Evolutionary conservation across 2,113 vertebrate species (phyloP), one percentile per base, ranked within the genome.

Genomic region (Coturnix japonica): DNA sequence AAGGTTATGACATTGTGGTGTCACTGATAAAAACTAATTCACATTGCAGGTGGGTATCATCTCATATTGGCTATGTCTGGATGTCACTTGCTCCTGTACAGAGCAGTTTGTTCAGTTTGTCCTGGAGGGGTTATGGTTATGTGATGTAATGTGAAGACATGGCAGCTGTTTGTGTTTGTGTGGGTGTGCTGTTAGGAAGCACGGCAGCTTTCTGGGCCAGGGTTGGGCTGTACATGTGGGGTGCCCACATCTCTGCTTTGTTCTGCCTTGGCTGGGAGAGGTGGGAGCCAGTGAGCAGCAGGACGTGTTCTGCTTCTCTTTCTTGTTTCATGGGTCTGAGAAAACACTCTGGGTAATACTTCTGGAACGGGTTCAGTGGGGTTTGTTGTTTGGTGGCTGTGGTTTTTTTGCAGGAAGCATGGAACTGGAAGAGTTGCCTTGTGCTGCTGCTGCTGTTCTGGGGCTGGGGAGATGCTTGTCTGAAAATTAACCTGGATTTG

Each of bases 251-350:
- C 92, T 76, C 57, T 3, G 8, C 83, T 78, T 71, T 81, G 60
- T 90, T 90, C 81, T 72, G 67, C 57, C 47, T 85, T 35, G 23
- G 0, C 87, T 39, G 23, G 80, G 65, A 54, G 56, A 53, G 81
- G 28, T 1, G 47, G 71, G 26, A 79, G 81, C 84, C 69, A 22
- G 82, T 73, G 74, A 78, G 84, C 78, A 35, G 87, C 28, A 95
- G 91, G 76, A 77, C 81, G n/a, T 0, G 57, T 83, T 92, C 81
- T 93, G 49, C 73, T 88, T 6, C 70, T 81, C 76, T 83, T 83
- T 75, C 74, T 81, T 82, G 70, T 94, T 94, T 85, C 84, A 85
- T 37, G 7, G 74, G 81, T 30, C 72, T 31, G 56, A 70, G 87
- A 66, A 49, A 83, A 16, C 57, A 30, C 16, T 7, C 16, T 72